Evolutionary conservation across 2,113 vertebrate species (phyloP), one percentile per base, ranked within the genome.

Genomic region (Saguinus imperator): DNA sequence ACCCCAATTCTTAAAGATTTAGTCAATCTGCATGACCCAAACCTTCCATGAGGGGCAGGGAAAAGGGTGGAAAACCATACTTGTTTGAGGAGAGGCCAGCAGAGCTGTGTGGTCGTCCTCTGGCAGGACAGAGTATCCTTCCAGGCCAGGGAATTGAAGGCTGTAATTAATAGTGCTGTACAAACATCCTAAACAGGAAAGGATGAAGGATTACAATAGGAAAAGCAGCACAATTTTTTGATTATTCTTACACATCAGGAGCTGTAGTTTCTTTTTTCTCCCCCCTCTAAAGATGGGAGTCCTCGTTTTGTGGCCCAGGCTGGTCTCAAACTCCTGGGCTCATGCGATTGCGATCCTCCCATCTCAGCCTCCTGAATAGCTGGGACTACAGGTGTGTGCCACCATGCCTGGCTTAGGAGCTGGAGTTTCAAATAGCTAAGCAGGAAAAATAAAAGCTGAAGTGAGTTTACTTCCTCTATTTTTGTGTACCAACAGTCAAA

Each of bases 71-170:
- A 7, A 35, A 75, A 83, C 64, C 95, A 45, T 98, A 99, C 99
- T 99, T 99, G 99, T 97, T 99, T 99, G 86, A 99, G 99, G 40
- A 99, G 98, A 0, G 99, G 99, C 99, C 99, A 99, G 98, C 99
- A 99, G 94, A 99, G 99, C 95, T 99, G 98, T 3, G 99, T 99
- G 83, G 99, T 99, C 0, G 99, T 99, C 96, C 99, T 99, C 96
- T 99, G 99, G 98, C 99, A 99, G 95, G 99, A 99, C 1, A 99
- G 98, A 27, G 99, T 99, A 97, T 99, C 99, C 92, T 99, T 99
- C 99, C 99, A 99, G 43, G 99, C 99, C 50, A 99, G 98, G 6
- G 99, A 99, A 55, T 99, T 99, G 98, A 99, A 99, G 76, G 99
- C 99, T 79, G 99, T 99, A 87, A 99, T 99, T 97, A 99, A 97